These are phyloP conservation scores for Prietella phreatophila DNA, from an alignment of 2,113 vertebrate genomes.

Conservation along the genomic window DNA sequence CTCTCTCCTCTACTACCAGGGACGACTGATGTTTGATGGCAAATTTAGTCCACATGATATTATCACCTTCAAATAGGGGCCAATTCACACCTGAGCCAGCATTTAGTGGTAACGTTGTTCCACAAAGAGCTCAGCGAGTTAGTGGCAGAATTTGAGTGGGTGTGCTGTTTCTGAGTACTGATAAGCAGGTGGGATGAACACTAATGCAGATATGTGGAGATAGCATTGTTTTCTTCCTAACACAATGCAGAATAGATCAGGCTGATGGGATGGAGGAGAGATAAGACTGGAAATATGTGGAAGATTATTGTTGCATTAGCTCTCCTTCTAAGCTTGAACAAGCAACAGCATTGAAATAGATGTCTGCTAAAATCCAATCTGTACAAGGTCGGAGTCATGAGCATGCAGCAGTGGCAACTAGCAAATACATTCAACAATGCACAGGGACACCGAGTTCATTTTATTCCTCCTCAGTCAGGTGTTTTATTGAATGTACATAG, in stretches of 20 bases:
- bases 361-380: slow-evolving; percentile 26
- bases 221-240: slow-evolving; percentile 51
- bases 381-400: slow-evolving; percentile 29
- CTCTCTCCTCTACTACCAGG: slow-evolving; percentile 12
- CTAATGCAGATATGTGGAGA: slow-evolving; percentile 51
- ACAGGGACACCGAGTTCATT: background rate
- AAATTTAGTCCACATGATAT: slow-evolving; percentile 31
- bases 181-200: slow-evolving; percentile 49
- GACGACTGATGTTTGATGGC: slow-evolving; percentile 18
- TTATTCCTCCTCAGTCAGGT: background rate
- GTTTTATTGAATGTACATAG: background rate
- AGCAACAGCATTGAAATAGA: slow-evolving; percentile 21
- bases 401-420: background rate
- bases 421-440: slow-evolving; percentile 1
- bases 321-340: slow-evolving; percentile 35
- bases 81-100: slow-evolving; percentile 28
- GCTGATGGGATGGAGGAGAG: slow-evolving; percentile 49
- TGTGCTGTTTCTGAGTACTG: slow-evolving; percentile 50
- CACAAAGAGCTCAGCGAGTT: slow-evolving; percentile 32
- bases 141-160: slow-evolving; percentile 38
- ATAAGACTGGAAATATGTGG: slow-evolving; percentile 39
- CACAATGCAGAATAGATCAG: slow-evolving; percentile 51
- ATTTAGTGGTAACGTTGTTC: slow-evolving; percentile 40
- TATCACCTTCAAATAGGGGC: slow-evolving; percentile 15
- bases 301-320: slow-evolving; percentile 31